Percentiles rank a stretch among this genome's conserved stretches.
Evolutionary conservation across 2,113 vertebrate genomes (phyloP).

Genomic region (Lipophrys pholis): DNA sequence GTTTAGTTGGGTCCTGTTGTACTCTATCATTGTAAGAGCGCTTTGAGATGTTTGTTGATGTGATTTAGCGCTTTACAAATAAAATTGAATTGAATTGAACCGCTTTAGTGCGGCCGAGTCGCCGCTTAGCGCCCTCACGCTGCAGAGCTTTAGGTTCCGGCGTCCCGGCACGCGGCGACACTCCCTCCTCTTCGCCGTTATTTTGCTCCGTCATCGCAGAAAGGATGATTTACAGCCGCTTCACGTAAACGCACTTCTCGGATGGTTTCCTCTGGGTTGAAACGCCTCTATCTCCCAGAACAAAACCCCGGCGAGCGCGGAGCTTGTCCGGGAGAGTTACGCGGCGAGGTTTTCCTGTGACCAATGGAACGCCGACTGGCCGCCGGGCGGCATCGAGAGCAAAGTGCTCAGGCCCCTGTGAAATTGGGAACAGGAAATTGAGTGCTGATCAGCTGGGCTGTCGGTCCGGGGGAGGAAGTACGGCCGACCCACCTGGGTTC

Average conservation of each 20-base stretch:
- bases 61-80: no score
- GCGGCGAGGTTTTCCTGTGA: conserved; percentile 49
- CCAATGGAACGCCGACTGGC: conserved; percentile 24
- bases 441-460: conserved; percentile 31
- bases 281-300: conserved; percentile 1
- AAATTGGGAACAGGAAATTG: conserved; percentile 63
- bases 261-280: conserved; percentile 27
- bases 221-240: conserved; percentile 5
- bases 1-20: no score
- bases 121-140: conserved; percentile 10
- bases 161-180: no score
- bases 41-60: no score
- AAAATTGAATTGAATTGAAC: no score
- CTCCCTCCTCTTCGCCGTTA: no score
- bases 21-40: no score
- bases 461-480: background rate
- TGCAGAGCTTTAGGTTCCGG: conserved; percentile 13
- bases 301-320: background rate
- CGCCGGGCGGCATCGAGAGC: background rate
- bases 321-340: conserved; percentile 17
- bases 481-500: background rate
- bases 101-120: conserved; percentile 24
- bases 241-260: conserved; percentile 20
- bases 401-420: conserved; percentile 52
- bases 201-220: no score